Conservation (phyloP, 1,140 invertebrate genomes). For the Drosophila tropicalis region DNA sequence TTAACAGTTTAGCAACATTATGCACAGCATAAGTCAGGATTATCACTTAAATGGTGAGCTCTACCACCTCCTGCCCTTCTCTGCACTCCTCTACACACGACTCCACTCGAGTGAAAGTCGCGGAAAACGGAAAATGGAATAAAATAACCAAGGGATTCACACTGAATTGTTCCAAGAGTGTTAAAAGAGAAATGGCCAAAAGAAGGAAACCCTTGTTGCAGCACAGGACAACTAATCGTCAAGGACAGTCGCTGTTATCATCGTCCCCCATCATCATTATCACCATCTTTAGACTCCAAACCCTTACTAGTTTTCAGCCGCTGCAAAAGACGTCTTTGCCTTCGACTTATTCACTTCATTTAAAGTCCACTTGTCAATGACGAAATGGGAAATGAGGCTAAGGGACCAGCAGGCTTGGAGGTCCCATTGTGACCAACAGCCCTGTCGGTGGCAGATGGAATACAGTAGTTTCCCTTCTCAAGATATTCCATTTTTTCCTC, state of each 20-base stretch:
- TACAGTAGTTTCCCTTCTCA: slow-evolving; percentile 23
- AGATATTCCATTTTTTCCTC: slow-evolving; percentile 16
- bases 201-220: slow-evolving; percentile 27
- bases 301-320: background rate
- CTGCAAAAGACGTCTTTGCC: slow-evolving; percentile 35
- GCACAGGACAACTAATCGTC: slow-evolving; percentile 57
- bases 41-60: slow-evolving; percentile 64
- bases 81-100: background rate
- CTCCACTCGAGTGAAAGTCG: slow-evolving; percentile 51
- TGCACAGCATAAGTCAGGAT: slow-evolving; percentile 75
- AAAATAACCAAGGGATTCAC: slow-evolving; percentile 53
- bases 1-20: slow-evolving; percentile 74
- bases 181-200: slow-evolving; percentile 50
- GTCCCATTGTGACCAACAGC: slow-evolving; percentile 31
- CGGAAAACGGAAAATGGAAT: slow-evolving; percentile 39
- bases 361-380: slow-evolving; percentile 74
- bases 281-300: background rate
- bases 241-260: slow-evolving; percentile 50
- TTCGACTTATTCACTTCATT: slow-evolving; percentile 65
- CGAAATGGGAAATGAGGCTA: slow-evolving; percentile 35
- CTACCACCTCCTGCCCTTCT: background rate
- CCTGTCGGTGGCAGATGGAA: slow-evolving; percentile 29
- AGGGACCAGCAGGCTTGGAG: slow-evolving; percentile 9
- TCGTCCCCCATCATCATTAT: slow-evolving; percentile 19
- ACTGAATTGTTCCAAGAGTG: slow-evolving; percentile 61